Evolutionary conservation across 2,113 vertebrate species (phyloP).

Genomic region (Myotis davidii): DNA sequence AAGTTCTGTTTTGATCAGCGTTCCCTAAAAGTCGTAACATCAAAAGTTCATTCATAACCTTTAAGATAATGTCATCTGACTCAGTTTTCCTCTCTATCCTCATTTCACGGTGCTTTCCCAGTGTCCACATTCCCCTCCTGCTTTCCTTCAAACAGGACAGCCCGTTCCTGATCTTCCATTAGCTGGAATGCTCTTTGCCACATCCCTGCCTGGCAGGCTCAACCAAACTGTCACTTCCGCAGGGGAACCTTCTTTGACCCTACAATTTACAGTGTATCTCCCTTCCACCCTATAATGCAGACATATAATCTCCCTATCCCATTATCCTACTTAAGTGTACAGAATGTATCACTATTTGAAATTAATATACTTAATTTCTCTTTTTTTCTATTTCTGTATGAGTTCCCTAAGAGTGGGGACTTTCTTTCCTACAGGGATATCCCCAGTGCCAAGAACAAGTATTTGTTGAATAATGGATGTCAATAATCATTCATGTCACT

Average conservation of each 20-base stretch:
- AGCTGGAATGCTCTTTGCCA: not conserved
- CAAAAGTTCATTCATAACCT: not conserved
- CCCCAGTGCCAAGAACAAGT: not conserved
- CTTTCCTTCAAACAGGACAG: not conserved
- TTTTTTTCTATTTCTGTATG: not conserved
- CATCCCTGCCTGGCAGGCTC: not conserved
- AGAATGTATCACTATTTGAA: not conserved
- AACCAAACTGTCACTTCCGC: not conserved
- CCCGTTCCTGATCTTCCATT: too few species aligned
- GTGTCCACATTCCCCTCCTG: not conserved
- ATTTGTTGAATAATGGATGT: not conserved
- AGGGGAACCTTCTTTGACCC: not conserved
- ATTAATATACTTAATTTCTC: not conserved
- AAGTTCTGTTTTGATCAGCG: constrained; percentile 24
- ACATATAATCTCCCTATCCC: not conserved
- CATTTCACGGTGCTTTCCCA: too few species aligned
- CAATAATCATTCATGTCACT: not conserved
- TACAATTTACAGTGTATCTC: not conserved
- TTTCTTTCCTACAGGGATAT: not conserved
- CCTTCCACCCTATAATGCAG: not conserved
- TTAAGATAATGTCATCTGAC: not conserved
- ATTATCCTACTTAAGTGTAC: not conserved
- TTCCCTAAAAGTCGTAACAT: constrained; percentile 14
- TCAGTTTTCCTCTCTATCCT: not conserved
- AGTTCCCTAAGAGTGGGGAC: not conserved